These are phyloP conservation scores for Apocheima hispidaria DNA, from an alignment of 2,888 invertebrate species.

Conservation along the genomic window DNA sequence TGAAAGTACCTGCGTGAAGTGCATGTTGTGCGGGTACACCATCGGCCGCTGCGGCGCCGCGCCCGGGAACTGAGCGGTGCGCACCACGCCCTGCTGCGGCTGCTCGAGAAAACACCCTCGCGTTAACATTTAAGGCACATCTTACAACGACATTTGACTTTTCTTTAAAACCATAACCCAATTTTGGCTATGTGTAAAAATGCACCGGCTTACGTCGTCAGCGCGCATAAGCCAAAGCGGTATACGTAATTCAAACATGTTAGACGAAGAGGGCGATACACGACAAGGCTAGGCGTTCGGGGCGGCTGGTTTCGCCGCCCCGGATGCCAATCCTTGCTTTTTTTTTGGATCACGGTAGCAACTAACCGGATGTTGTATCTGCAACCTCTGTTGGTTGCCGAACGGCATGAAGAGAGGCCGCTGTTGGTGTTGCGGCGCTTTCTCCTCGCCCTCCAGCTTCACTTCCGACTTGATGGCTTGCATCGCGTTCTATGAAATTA, in stretches of 20 bases:
- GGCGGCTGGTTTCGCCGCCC: too few species aligned
- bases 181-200: not conserved
- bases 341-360: not conserved
- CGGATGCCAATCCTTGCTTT: too few species aligned
- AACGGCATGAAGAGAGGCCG: slow-evolving; percentile 57
- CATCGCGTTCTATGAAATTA: slow-evolving; percentile 62
- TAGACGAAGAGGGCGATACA: too few species aligned
- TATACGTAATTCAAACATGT: too few species aligned
- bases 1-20: slow-evolving; percentile 71
- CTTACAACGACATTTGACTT: not conserved
- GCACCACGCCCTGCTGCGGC: slow-evolving; percentile 55
- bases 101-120: slow-evolving; percentile 21
- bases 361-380: slow-evolving; percentile 63
- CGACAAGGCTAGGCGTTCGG: too few species aligned
- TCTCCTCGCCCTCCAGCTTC: slow-evolving; percentile 73
- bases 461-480: slow-evolving; percentile 77
- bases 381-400: slow-evolving; percentile 58
- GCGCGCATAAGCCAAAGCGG: too few species aligned
- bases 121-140: not conserved
- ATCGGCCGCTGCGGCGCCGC: slow-evolving; percentile 60
- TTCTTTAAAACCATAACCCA: not conserved
- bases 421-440: slow-evolving; percentile 50
- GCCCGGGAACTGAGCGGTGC: slow-evolving; percentile 62
- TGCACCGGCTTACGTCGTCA: too few species aligned
- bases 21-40: slow-evolving; percentile 74